A percentile compares a stretch with the other conserved stretches of the same genome.
These are phyloP conservation scores for Ennomos erosarius DNA, from an alignment of 2,888 invertebrate species.

Conservation along the genomic window DNA sequence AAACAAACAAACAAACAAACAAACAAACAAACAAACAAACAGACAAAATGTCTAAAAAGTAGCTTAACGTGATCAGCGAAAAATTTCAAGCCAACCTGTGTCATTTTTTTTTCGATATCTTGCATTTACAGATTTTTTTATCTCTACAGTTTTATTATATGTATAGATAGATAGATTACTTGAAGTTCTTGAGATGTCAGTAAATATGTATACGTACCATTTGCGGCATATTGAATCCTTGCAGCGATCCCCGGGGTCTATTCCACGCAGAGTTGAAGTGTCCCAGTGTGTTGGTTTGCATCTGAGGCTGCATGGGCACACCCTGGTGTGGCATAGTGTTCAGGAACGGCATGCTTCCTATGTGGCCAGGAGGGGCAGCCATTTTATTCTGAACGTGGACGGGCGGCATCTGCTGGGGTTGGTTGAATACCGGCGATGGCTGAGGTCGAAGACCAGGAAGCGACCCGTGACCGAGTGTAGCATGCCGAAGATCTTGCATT, in stretches of 20 bases:
- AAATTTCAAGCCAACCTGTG: no score
- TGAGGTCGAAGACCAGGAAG: conserved; percentile 27
- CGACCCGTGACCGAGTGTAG: conserved; percentile 55
- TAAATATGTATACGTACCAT: conserved; percentile 50
- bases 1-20: no score
- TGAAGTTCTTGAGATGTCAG: no score
- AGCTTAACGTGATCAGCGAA: no score
- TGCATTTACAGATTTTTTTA: no score
- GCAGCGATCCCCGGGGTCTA: conserved; percentile 63
- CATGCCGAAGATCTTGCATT: conserved; percentile 59
- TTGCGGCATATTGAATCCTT: conserved; percentile 66
- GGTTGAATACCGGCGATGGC: conserved; percentile 25
- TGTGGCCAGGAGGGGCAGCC: conserved; percentile 49
- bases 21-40: no score
- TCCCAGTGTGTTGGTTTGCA: conserved; percentile 60
- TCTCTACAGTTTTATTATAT: no score
- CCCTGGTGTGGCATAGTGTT: conserved; percentile 56
- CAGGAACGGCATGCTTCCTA: conserved; percentile 75
- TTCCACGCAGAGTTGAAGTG: conserved; percentile 65
- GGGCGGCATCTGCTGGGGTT: conserved; percentile 46
- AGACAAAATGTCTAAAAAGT: no score
- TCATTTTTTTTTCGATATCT: no score
- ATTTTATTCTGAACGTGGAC: conserved; percentile 59
- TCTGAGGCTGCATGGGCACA: conserved; percentile 43
- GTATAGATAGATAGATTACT: no score